Evolutionary conservation across 2,113 vertebrate species (phyloP).

Genomic region (Alexandromys fortis): DNA sequence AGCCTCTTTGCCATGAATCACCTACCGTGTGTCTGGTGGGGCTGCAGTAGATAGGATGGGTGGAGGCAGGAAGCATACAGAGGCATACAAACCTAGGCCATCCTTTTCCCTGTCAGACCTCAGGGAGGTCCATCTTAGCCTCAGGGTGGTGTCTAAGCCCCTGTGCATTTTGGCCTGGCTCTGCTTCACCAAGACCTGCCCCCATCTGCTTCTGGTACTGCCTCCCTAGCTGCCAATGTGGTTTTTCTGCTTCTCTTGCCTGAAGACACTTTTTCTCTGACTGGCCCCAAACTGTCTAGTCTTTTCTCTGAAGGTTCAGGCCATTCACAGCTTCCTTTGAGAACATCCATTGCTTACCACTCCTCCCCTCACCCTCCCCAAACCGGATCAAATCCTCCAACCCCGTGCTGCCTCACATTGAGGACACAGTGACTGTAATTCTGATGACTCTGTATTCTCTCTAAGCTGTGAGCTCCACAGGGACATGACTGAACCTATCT

Average conservation of each 20-base stretch:
- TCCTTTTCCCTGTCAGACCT: neutral
- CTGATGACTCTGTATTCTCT: neutral
- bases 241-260: neutral
- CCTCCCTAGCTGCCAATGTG: neutral
- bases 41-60: neutral
- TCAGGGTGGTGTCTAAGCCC: neutral
- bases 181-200: neutral
- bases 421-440: neutral
- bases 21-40: no score
- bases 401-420: neutral
- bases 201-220: neutral
- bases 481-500: neutral
- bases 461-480: neutral
- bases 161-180: neutral
- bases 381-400: neutral
- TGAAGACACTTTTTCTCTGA: neutral
- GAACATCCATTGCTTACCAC: neutral
- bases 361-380: neutral
- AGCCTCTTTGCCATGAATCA: neutral
- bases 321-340: neutral
- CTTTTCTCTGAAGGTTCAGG: neutral
- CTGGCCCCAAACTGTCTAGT: neutral
- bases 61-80: no score
- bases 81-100: neutral
- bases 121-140: neutral